These are phyloP conservation scores for Coregonus sp. DNA, from an alignment of 2,797 vertebrate species.

Conservation along the genomic window DNA sequence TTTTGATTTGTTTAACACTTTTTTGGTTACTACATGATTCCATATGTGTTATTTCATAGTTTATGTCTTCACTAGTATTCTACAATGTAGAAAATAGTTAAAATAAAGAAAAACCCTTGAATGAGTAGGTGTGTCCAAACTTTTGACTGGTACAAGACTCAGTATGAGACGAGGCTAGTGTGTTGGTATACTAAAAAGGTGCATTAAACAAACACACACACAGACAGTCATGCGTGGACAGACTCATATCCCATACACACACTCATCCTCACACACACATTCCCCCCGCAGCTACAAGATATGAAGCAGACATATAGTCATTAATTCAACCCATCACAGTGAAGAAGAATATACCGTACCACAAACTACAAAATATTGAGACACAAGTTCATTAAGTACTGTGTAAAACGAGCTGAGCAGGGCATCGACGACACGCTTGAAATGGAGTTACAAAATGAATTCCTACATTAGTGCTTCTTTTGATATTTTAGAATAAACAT, in stretches of 20 bases:
- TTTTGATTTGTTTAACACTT: no score
- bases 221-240: background rate
- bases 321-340: conserved; percentile 65
- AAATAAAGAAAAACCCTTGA: no score
- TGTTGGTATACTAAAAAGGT: conserved; percentile 51
- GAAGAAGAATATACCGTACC: conserved; percentile 58
- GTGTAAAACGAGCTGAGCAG: conserved; percentile 71
- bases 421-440: conserved; percentile 50
- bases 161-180: conserved; percentile 57
- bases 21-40: no score
- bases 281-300: conserved; percentile 54
- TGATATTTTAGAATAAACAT: conserved; percentile 65
- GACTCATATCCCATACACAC: conserved; percentile 8
- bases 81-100: no score
- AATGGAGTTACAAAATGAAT: conserved; percentile 28
- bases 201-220: conserved; percentile 38
- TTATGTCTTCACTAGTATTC: no score
- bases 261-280: conserved; percentile 20
- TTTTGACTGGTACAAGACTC: conserved; percentile 28
- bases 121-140: no score
- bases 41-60: no score
- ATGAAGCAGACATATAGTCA: conserved; percentile 51
- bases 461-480: conserved; percentile 54
- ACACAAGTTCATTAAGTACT: conserved; percentile 54
- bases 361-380: conserved; percentile 52